Conservation (phyloP, 2,113 vertebrate genomes). For the Siniperca knerii region DNA sequence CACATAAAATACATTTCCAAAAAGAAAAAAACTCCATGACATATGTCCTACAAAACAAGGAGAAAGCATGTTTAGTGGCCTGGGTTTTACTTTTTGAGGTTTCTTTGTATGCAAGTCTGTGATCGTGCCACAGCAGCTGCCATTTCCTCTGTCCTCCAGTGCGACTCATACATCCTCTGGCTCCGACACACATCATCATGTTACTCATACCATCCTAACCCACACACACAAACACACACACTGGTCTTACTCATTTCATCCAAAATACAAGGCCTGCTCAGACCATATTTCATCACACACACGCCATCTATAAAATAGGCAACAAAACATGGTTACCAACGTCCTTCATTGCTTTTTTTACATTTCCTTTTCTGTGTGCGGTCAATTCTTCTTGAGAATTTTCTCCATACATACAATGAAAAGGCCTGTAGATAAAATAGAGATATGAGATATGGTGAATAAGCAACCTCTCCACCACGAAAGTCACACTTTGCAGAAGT, state of each 20-base stretch:
- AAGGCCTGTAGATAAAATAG: constrained; percentile 9
- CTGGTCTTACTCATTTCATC: constrained; percentile 61
- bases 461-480: neutral
- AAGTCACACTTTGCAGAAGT: neutral
- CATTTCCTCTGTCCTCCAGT: constrained; percentile 31
- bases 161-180: constrained; percentile 69
- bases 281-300: constrained; percentile 40
- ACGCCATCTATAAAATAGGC: constrained; percentile 29
- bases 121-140: constrained; percentile 41
- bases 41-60: neutral
- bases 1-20: neutral
- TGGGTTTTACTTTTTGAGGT: constrained; percentile 3
- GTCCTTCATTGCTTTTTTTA: constrained; percentile 19
- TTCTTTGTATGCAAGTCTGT: constrained; percentile 11
- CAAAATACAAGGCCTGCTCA: constrained; percentile 44
- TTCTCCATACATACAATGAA: constrained; percentile 27
- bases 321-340: constrained; percentile 25
- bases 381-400: constrained; percentile 12
- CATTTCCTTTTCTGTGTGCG: constrained; percentile 13
- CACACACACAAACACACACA: constrained; percentile 39
- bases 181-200: constrained; percentile 45
- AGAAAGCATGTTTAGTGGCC: neutral
- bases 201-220: constrained; percentile 58
- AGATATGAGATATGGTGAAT: neutral
- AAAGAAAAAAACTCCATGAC: too few species aligned